Evolutionary conservation across 2,113 vertebrate species (phyloP).

Genomic region (Callipepla squamata): DNA sequence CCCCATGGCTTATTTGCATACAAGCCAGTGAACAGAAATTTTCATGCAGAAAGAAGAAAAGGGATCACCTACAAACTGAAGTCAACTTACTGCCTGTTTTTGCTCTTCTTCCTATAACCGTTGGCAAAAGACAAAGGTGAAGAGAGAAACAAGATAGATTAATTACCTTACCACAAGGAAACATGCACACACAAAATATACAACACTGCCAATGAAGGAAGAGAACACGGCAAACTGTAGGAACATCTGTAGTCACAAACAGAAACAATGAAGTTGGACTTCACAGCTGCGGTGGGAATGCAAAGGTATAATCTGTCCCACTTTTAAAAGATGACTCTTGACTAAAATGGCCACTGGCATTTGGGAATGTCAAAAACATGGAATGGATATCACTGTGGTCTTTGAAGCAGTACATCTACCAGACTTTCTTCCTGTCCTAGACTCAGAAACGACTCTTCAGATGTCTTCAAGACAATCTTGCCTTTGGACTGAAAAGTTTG

Average conservation of each 20-base stretch:
- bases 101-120: constrained; percentile 92
- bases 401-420: fast-evolving
- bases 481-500: fast-evolving
- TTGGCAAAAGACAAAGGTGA: constrained; percentile 55
- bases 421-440: background rate
- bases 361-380: fast-evolving
- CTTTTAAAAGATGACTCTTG: background rate
- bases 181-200: background rate
- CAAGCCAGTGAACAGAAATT: background rate
- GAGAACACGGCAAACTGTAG: fast-evolving
- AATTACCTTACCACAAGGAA: background rate
- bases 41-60: constrained; percentile 59
- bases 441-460: background rate
- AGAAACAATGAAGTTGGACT: background rate
- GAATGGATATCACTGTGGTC: background rate
- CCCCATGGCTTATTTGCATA: background rate
- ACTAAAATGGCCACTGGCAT: fast-evolving
- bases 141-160: constrained; percentile 71
- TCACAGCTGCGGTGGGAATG: fast-evolving
- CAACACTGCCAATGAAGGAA: background rate
- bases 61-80: background rate
- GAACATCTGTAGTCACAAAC: background rate
- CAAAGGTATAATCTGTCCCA: background rate
- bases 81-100: constrained; percentile 93
- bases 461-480: background rate